A percentile compares a stretch with the other conserved stretches of the same genome.
phyloP scores from a whole-genome alignment of 2,797 vertebrate genomes.

The Scolopax bukidnonensis region DNA sequence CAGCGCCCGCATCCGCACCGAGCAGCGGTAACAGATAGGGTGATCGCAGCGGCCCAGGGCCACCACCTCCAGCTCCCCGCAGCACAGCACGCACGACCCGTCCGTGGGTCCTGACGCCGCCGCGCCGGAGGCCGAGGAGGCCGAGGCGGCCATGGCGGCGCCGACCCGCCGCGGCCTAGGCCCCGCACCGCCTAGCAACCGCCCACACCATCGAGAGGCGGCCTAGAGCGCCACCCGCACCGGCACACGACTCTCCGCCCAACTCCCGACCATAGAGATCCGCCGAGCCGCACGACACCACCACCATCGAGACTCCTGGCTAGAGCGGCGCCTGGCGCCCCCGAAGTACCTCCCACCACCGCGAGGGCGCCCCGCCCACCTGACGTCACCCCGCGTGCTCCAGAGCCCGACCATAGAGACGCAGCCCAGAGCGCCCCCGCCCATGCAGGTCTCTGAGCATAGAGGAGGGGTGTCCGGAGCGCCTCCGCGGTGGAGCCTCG shows the following conservation, averaged over 20 bases:
- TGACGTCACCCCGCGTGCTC: not conserved
- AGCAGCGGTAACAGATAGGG: conserved; percentile 96
- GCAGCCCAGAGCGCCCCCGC: not conserved
- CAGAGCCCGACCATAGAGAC: rapidly evolving
- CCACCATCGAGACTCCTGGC: not conserved
- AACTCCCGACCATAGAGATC: not conserved
- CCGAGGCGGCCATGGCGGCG: conserved; percentile 61
- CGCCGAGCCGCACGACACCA: rapidly evolving
- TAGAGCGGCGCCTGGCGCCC: not conserved
- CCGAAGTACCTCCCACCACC: rapidly evolving
- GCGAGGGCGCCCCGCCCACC: not conserved
- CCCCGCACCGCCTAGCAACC: conserved; percentile 44
- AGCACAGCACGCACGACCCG: conserved; percentile 91
- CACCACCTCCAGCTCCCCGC: conserved; percentile 91
- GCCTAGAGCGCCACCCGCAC: conserved; percentile 70
- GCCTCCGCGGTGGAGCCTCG: rapidly evolving
- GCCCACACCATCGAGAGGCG: conserved; percentile 4
- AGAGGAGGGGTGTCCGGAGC: not conserved
- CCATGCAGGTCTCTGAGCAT: rapidly evolving
- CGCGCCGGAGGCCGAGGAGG: not conserved
- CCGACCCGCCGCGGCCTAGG: conserved; percentile 54
- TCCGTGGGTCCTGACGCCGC: conserved; percentile 50
- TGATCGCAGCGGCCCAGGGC: conserved; percentile 97
- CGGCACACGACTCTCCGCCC: not conserved
- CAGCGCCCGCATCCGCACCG: conserved; percentile 96